A percentile compares a stretch with the other conserved stretches of the same genome.
Evolutionary conservation across 2,797 vertebrate species (phyloP).

Genomic region (Gallirallus australis): DNA sequence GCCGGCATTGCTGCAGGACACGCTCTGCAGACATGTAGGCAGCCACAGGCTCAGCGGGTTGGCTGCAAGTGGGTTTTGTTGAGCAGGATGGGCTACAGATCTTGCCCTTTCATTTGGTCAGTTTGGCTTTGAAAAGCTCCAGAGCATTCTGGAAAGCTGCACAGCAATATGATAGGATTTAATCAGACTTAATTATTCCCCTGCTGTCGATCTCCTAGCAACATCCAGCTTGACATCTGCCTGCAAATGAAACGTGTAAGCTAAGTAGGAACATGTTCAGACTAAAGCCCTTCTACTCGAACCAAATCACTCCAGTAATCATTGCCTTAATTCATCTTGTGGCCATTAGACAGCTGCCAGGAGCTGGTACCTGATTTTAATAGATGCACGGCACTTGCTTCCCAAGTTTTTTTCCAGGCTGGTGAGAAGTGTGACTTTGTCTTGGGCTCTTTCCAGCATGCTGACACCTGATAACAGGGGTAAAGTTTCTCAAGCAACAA

Average conservation of each 20-base stretch:
- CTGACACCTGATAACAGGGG: not conserved
- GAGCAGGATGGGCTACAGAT: not conserved
- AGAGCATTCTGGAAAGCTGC: constrained; percentile 27
- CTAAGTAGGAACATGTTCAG: constrained; percentile 44
- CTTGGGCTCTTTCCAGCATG: not conserved
- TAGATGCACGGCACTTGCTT: fast-evolving
- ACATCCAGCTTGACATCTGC: constrained; percentile 69
- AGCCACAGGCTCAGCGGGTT: not conserved
- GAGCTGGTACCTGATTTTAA: not conserved
- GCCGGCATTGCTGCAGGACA: not conserved
- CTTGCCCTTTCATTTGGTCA: constrained; percentile 19
- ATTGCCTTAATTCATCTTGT: not conserved
- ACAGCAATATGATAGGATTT: constrained; percentile 47
- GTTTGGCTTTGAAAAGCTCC: constrained; percentile 22
- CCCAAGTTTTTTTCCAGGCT: not conserved
- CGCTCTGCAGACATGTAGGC: not conserved
- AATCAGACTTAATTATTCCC: constrained; percentile 70
- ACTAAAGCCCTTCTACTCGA: constrained; percentile 16
- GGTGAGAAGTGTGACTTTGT: not conserved
- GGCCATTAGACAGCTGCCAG: not conserved
- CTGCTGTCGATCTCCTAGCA: constrained; percentile 61
- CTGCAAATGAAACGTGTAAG: constrained; percentile 37
- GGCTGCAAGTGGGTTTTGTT: not conserved
- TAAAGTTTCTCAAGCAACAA: constrained; percentile 49
- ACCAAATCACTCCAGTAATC: constrained; percentile 55